Conservation (phyloP, 2,888 invertebrate species). For the Tiliacea aurago region DNA sequence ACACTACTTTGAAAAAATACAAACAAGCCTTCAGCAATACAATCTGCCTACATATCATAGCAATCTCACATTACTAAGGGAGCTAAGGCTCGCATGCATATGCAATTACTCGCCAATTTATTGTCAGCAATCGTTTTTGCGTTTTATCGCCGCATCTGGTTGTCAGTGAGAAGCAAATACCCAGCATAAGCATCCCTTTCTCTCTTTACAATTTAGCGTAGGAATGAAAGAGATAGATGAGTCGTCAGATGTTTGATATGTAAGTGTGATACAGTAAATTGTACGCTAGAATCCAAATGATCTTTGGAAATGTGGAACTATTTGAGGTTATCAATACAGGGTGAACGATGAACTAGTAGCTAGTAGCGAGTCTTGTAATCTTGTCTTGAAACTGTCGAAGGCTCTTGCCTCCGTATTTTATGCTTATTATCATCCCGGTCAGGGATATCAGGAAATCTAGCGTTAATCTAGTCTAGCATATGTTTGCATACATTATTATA, state of each 20-base stretch:
- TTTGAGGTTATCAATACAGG: conserved; percentile 24
- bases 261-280: conserved; percentile 39
- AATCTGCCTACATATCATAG: conserved; percentile 39
- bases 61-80: conserved; percentile 37
- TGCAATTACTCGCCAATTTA: conserved; percentile 62
- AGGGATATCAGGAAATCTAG: background rate
- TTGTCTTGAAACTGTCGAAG: background rate
- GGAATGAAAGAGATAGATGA: conserved; percentile 23
- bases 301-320: conserved; percentile 31
- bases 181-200: conserved; percentile 29
- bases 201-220: background rate
- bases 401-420: conserved; percentile 1
- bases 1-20: conserved; percentile 15
- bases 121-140: conserved; percentile 54
- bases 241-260: conserved; percentile 14
- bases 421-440: background rate
- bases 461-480: background rate
- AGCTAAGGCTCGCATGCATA: conserved; percentile 36
- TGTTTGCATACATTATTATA: background rate
- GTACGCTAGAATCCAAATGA: conserved; percentile 30
- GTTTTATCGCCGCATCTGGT: conserved; percentile 49
- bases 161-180: conserved; percentile 25
- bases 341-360: background rate
- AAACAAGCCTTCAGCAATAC: conserved; percentile 12
- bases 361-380: background rate